Evolutionary conservation across 2,888 invertebrate genomes (phyloP).

Genomic region (Melitaea athalia): DNA sequence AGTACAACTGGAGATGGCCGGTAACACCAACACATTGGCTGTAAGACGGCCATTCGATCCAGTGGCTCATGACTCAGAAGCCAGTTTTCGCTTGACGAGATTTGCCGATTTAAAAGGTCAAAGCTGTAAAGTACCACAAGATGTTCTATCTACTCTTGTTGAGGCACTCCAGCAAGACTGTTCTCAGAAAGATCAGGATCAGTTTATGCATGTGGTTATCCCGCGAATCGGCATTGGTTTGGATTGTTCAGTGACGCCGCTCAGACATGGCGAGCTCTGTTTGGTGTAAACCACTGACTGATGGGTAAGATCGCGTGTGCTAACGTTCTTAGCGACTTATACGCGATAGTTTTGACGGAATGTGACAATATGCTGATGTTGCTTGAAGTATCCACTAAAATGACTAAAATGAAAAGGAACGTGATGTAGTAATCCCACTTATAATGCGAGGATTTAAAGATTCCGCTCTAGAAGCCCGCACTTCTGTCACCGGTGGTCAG

Average conservation of each 20-base stretch:
- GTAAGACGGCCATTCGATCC: conserved; percentile 92
- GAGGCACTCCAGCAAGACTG: conserved; percentile 91
- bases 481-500: conserved; percentile 93
- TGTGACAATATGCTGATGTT: conserved; percentile 98
- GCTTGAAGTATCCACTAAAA: conserved; percentile 93
- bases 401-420: conserved; percentile 95
- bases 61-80: conserved; percentile 93
- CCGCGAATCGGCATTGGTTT: conserved; percentile 94
- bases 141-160: conserved; percentile 90
- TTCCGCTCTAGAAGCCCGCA: conserved; percentile 92
- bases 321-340: conserved; percentile 95
- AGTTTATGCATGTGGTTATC: conserved; percentile 95
- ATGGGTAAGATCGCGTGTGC: conserved; percentile 97
- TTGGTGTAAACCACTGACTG: conserved; percentile 96
- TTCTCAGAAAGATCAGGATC: conserved; percentile 92
- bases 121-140: conserved; percentile 97
- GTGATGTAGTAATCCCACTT: conserved; percentile 93
- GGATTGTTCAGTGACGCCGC: conserved; percentile 93
- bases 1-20: conserved; percentile 96
- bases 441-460: conserved; percentile 97
- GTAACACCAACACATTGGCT: conserved; percentile 93
- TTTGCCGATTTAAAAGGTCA: conserved; percentile 97
- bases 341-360: conserved; percentile 97
- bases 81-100: conserved; percentile 95
- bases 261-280: conserved; percentile 91